Percentiles rank a stretch among this genome's conserved stretches.
Evolutionary conservation across 1,140 invertebrate genomes (phyloP).

Genomic region (Lasioglossum albipes): DNA sequence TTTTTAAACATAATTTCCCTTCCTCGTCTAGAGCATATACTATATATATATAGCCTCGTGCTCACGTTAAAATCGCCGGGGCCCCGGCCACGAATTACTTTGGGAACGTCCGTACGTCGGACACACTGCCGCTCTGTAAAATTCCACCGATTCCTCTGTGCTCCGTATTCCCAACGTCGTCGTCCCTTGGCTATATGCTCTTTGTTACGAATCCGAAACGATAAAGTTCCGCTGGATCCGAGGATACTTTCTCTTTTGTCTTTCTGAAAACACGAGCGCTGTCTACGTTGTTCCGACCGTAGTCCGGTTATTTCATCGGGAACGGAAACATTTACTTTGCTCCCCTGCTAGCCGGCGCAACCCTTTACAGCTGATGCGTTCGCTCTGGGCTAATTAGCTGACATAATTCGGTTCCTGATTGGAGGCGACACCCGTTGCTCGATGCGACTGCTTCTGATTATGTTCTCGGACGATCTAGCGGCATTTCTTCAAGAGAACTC

Average conservation of each 20-base stretch:
- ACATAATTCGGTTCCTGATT: too few species aligned
- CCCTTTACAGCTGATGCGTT: background rate
- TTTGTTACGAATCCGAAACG: background rate
- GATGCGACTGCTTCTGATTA: too few species aligned
- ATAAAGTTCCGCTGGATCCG: background rate
- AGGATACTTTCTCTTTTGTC: background rate
- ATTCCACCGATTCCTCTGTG: background rate
- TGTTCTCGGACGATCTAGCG: too few species aligned
- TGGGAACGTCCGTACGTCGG: background rate
- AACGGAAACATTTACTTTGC: background rate
- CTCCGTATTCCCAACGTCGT: background rate
- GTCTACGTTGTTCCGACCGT: background rate
- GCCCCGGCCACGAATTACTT: background rate
- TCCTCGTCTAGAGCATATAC: background rate
- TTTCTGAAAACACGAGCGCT: background rate
- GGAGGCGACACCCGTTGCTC: too few species aligned
- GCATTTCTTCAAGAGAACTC: too few species aligned
- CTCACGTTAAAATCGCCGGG: constrained; percentile 3
- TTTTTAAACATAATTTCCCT: constrained; percentile 47
- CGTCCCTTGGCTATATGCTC: background rate
- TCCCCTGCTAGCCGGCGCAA: background rate
- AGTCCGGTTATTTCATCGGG: background rate
- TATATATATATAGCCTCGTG: background rate
- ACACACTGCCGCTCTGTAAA: background rate
- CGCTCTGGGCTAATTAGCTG: too few species aligned